These are phyloP conservation scores for Trichomalopsis sarcophagae DNA, from an alignment of 1,140 invertebrate species.

Conservation along the genomic window DNA sequence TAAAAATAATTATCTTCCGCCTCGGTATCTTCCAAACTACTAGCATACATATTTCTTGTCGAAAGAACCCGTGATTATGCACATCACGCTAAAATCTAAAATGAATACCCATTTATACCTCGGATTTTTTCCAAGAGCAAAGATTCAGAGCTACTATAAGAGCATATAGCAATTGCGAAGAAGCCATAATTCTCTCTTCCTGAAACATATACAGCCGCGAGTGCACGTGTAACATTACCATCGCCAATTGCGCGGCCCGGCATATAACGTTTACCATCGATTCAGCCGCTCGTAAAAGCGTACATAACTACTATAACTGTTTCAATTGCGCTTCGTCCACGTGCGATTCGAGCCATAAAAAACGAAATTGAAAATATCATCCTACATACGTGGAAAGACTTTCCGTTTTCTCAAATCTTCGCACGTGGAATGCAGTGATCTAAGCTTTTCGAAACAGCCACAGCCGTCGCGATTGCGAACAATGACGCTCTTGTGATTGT, in stretches of 20 bases:
- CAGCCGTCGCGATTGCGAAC: background rate
- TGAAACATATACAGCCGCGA: too few relatives aligned
- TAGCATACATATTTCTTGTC: background rate
- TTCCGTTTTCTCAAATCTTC: background rate
- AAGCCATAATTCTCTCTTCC: background rate
- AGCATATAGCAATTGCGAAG: background rate
- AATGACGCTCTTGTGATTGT: background rate
- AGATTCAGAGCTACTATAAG: background rate
- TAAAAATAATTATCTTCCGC: slow-evolving; percentile 1
- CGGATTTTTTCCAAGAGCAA: background rate
- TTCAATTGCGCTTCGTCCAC: too few relatives aligned
- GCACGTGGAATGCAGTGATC: background rate
- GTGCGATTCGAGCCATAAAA: background rate
- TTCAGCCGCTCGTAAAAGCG: too few relatives aligned
- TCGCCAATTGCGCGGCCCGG: too few relatives aligned
- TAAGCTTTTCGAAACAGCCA: background rate
- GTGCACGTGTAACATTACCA: too few relatives aligned
- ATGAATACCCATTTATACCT: background rate
- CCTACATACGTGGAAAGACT: background rate
- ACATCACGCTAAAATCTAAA: background rate
- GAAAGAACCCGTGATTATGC: background rate
- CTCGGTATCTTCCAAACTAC: too few relatives aligned
- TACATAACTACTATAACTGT: too few relatives aligned
- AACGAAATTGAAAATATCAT: background rate
- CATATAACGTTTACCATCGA: too few relatives aligned